Evolutionary conservation across 2,797 vertebrate species (phyloP), one percentile per base, ranked within the genome.

Genomic region (Centropyge bicolor): DNA sequence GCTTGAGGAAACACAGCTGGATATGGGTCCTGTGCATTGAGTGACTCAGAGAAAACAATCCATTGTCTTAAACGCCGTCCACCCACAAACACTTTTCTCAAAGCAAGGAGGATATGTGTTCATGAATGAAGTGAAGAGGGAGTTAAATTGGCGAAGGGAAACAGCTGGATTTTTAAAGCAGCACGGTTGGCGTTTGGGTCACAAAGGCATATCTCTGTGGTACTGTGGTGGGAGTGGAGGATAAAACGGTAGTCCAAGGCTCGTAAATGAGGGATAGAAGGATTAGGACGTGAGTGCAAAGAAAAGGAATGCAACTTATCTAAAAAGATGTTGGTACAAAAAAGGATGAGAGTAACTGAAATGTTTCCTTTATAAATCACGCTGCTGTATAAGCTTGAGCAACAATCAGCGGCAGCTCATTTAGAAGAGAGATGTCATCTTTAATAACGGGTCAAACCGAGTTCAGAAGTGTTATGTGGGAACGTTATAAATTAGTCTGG

Each of bases 81-180:
- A 90, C 92, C 93, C 93, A 93, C 91, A 91, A 93, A 88, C 90
- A 87, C 82, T 87, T 88, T 88, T 91, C 41, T 91, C 61, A 54
- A 92, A 92, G 94, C 90, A 87, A 91, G 90, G 82, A 81, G 81
- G 86, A 88, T 76, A 43, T 60, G 55, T 74, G 51, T 80, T 86
- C 76, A 78, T 89, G 89, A 86, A 90, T 85, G 94, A 54, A 92
- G 81, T 6, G 81, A 86, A 81, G 74, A 79, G 83, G 86, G 93
- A 95, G 88, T 94, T 95, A 94, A 88, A 87, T 49, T 70, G 74
- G 94, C 89, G 92, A 95, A 95, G 93, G 95, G 95, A 97, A 97
- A 97, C 97, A 98, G 96, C 97, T 98, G 97, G 96, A 95, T 95
- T 90, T 77, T 87, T 68, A 83, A 89, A 91, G 82, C 73, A 71